A percentile compares a stretch with the other conserved stretches of the same genome.
Conservation (phyloP, 2,113 vertebrate genomes). For the Spheniscus mendiculus region DNA sequence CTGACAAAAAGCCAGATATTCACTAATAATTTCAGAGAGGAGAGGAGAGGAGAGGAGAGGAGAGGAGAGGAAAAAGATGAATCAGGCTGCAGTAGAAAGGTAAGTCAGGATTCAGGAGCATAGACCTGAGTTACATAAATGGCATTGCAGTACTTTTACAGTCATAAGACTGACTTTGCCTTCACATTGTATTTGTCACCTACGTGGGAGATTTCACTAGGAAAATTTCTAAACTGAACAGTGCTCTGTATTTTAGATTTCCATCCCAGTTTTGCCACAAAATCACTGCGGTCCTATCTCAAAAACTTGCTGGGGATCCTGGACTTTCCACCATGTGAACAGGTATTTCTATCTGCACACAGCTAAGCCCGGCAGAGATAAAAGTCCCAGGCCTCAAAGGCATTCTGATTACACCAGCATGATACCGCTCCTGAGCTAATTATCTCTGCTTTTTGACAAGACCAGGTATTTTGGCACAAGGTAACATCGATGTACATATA, state of each 20-base stretch:
- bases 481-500: rapidly evolving
- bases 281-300: not conserved
- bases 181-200: not conserved
- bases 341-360: not conserved
- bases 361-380: not conserved
- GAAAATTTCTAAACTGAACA: not conserved
- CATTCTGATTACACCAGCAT: not conserved
- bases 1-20: not conserved
- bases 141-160: not conserved
- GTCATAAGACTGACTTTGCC: not conserved
- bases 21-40: not conserved
- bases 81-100: not conserved
- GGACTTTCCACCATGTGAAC: not conserved
- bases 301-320: not conserved
- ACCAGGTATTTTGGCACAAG: not conserved
- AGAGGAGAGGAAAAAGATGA: not conserved
- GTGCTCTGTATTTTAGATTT: not conserved
- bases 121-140: not conserved
- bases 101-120: not conserved
- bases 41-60: not conserved
- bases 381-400: not conserved
- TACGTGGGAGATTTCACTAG: not conserved
- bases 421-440: not conserved
- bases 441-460: not conserved
- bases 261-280: not conserved